A percentile compares a stretch with the other conserved stretches of the same genome.
These are phyloP conservation scores for Sycophaga agraensis DNA, from an alignment of 1,140 invertebrate genomes.

Conservation along the genomic window DNA sequence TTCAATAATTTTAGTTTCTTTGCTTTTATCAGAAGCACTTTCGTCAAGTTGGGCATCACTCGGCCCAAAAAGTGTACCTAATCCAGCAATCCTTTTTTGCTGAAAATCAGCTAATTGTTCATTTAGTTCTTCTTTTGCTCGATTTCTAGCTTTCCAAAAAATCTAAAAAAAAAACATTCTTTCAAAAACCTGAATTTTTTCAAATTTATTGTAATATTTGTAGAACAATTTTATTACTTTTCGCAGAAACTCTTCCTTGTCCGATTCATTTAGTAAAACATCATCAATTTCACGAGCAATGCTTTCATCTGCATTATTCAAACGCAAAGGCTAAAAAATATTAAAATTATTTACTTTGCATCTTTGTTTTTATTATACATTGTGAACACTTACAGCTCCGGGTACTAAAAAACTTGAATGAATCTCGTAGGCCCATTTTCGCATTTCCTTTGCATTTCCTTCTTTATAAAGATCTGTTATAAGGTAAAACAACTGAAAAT, in stretches of 20 bases:
- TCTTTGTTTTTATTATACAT: constrained; percentile 17
- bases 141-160: constrained; percentile 82
- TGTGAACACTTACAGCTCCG: constrained; percentile 67
- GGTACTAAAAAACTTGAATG: constrained; percentile 94
- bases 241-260: constrained; percentile 86
- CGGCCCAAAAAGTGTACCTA: constrained; percentile 87
- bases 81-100: constrained; percentile 84
- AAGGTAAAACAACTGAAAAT: constrained; percentile 82
- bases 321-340: constrained; percentile 73
- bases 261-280: constrained; percentile 75
- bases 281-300: constrained; percentile 87
- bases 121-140: constrained; percentile 83
- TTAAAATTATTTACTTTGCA: constrained; percentile 33
- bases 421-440: constrained; percentile 97
- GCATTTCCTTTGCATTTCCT: constrained; percentile 84
- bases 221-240: constrained; percentile 65
- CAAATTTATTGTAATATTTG: constrained; percentile 1
- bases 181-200: constrained; percentile 17
- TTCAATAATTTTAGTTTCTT: constrained; percentile 77
- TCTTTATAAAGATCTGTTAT: constrained; percentile 84
- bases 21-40: constrained; percentile 77
- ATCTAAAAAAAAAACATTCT: constrained; percentile 51
- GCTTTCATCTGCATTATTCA: constrained; percentile 83
- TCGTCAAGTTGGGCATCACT: constrained; percentile 78
- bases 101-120: constrained; percentile 88